These are phyloP conservation scores for Aythya baeri DNA, from an alignment of 2,113 vertebrate species.

Conservation along the genomic window DNA sequence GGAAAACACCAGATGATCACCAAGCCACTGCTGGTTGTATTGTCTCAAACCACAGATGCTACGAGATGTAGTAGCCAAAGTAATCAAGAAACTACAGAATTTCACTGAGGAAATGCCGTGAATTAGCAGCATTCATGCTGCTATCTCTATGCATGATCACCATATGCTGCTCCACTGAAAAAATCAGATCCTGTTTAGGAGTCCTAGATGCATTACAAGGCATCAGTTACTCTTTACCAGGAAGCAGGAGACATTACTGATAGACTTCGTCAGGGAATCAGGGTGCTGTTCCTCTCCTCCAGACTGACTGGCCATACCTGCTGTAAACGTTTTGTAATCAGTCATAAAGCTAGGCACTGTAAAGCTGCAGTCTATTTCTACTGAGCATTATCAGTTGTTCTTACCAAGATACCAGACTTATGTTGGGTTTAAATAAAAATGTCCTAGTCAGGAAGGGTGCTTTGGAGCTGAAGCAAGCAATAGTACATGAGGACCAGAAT, in stretches of 20 bases:
- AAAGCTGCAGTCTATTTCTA: background rate
- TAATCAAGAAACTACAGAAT: background rate
- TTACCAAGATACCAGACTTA: conserved; percentile 2
- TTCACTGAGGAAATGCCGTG: background rate
- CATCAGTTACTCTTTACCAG: background rate
- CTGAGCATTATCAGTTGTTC: conserved; percentile 7
- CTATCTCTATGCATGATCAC: background rate
- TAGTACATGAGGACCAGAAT: background rate
- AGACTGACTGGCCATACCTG: background rate
- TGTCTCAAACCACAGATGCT: background rate
- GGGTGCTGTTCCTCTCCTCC: background rate
- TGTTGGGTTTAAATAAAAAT: background rate
- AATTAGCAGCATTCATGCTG: background rate
- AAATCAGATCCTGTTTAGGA: background rate
- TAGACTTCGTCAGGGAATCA: background rate
- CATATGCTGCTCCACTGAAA: background rate
- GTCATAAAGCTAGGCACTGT: background rate
- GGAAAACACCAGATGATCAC: background rate
- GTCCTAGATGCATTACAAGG: background rate
- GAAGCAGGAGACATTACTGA: conserved; percentile 10
- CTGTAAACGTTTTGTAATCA: background rate
- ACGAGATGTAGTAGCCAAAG: background rate
- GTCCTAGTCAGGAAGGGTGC: background rate
- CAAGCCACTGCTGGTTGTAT: background rate
- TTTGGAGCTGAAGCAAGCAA: conserved; percentile 12